Conservation (phyloP, 2,113 vertebrate genomes). For the Kobus ellipsiprymnus region DNA sequence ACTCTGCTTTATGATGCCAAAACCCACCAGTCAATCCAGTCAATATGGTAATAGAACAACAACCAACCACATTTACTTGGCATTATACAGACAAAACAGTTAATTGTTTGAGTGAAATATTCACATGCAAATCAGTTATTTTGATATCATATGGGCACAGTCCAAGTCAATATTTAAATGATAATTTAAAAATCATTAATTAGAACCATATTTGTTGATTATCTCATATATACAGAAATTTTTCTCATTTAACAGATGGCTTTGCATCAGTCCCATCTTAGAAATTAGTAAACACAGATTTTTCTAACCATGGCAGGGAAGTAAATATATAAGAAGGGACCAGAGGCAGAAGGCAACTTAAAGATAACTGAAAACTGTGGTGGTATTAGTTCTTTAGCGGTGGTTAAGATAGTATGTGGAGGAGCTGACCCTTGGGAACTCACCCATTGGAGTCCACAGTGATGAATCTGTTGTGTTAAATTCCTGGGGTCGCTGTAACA, state of each 20-base stretch:
- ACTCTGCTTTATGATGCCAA: slow-evolving; percentile 38
- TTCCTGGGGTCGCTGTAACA: not conserved
- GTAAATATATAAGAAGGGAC: slow-evolving; percentile 50
- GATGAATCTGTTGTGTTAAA: not conserved
- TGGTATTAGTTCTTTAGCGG: not conserved
- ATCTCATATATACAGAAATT: slow-evolving; percentile 48
- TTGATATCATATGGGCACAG: slow-evolving; percentile 48
- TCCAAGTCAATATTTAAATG: slow-evolving; percentile 67
- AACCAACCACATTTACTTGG: slow-evolving; percentile 26
- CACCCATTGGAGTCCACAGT: not conserved
- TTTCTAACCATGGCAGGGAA: slow-evolving; percentile 42
- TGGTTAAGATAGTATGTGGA: not conserved
- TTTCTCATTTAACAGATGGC: slow-evolving; percentile 67
- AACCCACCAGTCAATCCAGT: slow-evolving; percentile 28
- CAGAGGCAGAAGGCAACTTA: slow-evolving; percentile 35
- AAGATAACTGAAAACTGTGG: not conserved
- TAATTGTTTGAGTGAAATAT: slow-evolving; percentile 32
- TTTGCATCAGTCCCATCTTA: slow-evolving; percentile 58
- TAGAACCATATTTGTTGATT: slow-evolving; percentile 62
- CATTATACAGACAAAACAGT: slow-evolving; percentile 13
- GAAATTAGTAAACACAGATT: slow-evolving; percentile 71
- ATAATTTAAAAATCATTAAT: slow-evolving; percentile 63
- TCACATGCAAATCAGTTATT: slow-evolving; percentile 50
- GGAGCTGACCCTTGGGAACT: not conserved
- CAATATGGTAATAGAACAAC: slow-evolving; percentile 21